phyloP scores from a whole-genome alignment of 2,797 vertebrate species.

The Falco peregrinus region DNA sequence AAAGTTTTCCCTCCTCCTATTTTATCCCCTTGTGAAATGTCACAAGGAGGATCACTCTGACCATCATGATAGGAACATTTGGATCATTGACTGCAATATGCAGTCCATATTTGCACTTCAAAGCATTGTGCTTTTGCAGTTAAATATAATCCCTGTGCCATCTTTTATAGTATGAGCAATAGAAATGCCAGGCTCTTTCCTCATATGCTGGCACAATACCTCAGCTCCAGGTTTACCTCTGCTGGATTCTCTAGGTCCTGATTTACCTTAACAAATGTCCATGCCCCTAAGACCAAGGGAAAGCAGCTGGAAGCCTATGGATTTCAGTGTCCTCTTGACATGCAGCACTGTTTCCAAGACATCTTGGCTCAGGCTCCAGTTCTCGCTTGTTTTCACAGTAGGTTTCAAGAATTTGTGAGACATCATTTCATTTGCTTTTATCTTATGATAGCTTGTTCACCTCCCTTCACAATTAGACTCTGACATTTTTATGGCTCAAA shows the following conservation, averaged over 20 bases:
- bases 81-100: background rate
- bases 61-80: background rate
- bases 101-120: slow-evolving; percentile 14
- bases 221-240: background rate
- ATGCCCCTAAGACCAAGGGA: background rate
- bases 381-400: slow-evolving; percentile 37
- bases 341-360: background rate
- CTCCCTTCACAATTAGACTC: background rate
- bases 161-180: background rate
- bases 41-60: slow-evolving; percentile 2
- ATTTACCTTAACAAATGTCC: background rate
- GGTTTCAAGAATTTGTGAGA: slow-evolving; percentile 19
- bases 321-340: background rate
- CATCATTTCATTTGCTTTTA: slow-evolving; percentile 43
- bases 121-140: background rate
- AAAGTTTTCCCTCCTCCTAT: background rate
- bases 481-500: slow-evolving; percentile 31
- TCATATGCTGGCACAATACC: background rate
- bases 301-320: background rate
- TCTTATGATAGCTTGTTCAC: slow-evolving; percentile 31
- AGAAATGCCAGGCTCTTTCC: background rate
- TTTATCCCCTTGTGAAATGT: background rate
- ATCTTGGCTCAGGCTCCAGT: background rate
- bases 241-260: background rate
- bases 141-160: background rate